Conservation (phyloP, 2,113 vertebrate species). For the Etheostoma spectabile region DNA sequence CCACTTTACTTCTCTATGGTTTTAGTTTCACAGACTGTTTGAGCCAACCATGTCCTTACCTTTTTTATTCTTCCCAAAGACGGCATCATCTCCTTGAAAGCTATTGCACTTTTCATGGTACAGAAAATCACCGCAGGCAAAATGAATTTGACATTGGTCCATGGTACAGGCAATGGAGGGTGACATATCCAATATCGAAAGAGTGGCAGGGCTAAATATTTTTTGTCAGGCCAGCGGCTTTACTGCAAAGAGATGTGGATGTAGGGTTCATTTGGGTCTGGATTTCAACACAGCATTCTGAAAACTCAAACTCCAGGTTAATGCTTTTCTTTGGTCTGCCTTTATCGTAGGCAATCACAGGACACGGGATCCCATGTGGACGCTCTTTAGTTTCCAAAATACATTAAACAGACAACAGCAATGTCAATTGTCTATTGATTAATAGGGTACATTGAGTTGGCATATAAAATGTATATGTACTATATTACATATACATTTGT, state of each 20-base stretch:
- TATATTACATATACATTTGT: too few relatives aligned
- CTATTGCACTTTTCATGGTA: slow-evolving; percentile 57
- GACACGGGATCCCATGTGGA: background rate
- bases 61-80: slow-evolving; percentile 41
- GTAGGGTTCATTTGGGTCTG: slow-evolving; percentile 74
- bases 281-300: slow-evolving; percentile 55
- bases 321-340: slow-evolving; percentile 20
- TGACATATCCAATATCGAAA: slow-evolving; percentile 82
- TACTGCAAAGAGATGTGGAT: slow-evolving; percentile 63
- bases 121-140: slow-evolving; percentile 67
- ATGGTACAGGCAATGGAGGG: slow-evolving; percentile 75
- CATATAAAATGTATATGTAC: background rate
- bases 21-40: slow-evolving; percentile 8
- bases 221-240: slow-evolving; percentile 72
- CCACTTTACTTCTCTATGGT: background rate
- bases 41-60: slow-evolving; percentile 14
- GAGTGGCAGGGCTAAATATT: slow-evolving; percentile 79
- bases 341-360: slow-evolving; percentile 18
- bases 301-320: slow-evolving; percentile 38
- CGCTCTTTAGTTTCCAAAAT: slow-evolving; percentile 2
- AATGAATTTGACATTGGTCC: slow-evolving; percentile 82
- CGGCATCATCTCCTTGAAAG: slow-evolving; percentile 49
- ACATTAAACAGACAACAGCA: background rate
- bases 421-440: background rate
- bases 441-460: background rate